Evolutionary conservation across 2,797 vertebrate species (phyloP).

Genomic region (Fistularia commersonii): DNA sequence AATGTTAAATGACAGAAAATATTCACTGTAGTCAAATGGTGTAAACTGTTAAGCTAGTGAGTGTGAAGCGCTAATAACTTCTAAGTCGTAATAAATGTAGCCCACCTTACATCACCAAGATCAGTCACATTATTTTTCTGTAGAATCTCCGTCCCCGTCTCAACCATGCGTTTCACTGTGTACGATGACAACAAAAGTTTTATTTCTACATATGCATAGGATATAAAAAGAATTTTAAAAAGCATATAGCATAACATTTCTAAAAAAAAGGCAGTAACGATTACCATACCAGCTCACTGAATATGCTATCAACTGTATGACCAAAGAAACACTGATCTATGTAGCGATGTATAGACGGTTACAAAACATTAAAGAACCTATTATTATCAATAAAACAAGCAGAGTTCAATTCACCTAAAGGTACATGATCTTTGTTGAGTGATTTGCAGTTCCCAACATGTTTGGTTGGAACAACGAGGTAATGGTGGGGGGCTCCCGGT

Average conservation of each 20-base stretch:
- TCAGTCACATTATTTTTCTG: slow-evolving; percentile 83
- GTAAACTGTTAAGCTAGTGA: background rate
- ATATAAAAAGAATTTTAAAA: too few species aligned
- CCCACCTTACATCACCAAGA: slow-evolving; percentile 86
- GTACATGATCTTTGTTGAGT: slow-evolving; percentile 80
- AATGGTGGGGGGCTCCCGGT: slow-evolving; percentile 90
- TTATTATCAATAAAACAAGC: background rate
- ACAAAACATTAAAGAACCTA: background rate
- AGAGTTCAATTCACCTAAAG: slow-evolving; percentile 74
- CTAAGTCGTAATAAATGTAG: background rate
- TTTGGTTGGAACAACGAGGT: slow-evolving; percentile 88
- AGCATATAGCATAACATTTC: too few species aligned
- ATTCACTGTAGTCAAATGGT: background rate
- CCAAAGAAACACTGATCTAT: too few species aligned
- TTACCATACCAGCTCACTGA: background rate
- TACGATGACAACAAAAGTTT: background rate
- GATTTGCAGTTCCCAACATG: slow-evolving; percentile 92
- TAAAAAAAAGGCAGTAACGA: background rate
- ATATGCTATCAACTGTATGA: too few species aligned
- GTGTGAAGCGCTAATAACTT: background rate
- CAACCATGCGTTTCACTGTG: slow-evolving; percentile 87
- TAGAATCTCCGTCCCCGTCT: slow-evolving; percentile 85
- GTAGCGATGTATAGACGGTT: too few species aligned
- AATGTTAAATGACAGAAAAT: too few species aligned
- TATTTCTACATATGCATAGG: background rate